phyloP scores from a whole-genome alignment of 2,113 vertebrate genomes.

The Chaenocephalus aceratus region DNA sequence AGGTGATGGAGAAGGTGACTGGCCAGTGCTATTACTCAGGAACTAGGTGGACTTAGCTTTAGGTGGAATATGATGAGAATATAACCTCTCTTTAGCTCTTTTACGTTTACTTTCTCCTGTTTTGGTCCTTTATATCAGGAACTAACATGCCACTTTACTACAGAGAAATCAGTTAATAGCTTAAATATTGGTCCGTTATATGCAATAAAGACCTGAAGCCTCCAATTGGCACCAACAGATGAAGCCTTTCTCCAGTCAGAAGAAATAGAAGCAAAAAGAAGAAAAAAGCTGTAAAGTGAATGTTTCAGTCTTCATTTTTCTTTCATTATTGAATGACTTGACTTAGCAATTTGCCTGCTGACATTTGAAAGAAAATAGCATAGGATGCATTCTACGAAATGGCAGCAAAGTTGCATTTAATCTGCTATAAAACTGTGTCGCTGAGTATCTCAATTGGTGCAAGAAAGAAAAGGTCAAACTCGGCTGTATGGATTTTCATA shows the following conservation, averaged over 20 bases:
- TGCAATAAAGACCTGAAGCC: not conserved
- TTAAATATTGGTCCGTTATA: not conserved
- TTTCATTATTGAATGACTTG: slow-evolving; percentile 57
- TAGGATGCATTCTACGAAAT: slow-evolving; percentile 48
- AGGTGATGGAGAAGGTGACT: slow-evolving; percentile 68
- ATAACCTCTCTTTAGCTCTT: not conserved
- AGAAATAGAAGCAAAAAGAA: not conserved
- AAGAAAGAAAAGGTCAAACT: slow-evolving; percentile 69
- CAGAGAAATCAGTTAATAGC: too few species aligned
- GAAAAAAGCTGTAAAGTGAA: not conserved
- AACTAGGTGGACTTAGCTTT: slow-evolving; percentile 17
- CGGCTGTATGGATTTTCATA: slow-evolving; percentile 69
- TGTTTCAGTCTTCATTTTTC: slow-evolving; percentile 16
- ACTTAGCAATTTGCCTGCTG: slow-evolving; percentile 67
- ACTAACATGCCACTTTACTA: not conserved
- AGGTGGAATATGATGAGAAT: slow-evolving; percentile 29
- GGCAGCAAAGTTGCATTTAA: slow-evolving; percentile 64
- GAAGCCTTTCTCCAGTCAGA: too few species aligned
- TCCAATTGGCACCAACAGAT: not conserved
- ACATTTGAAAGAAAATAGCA: slow-evolving; percentile 71
- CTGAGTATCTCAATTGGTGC: slow-evolving; percentile 53
- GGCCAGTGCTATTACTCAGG: slow-evolving; percentile 34
- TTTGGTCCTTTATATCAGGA: not conserved
- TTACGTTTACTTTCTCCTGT: slow-evolving; percentile 1
- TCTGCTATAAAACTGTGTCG: slow-evolving; percentile 24